Evolutionary conservation across 2,797 vertebrate genomes (phyloP), one percentile per base, ranked within the genome.

Genomic region (Sylvia borin): DNA sequence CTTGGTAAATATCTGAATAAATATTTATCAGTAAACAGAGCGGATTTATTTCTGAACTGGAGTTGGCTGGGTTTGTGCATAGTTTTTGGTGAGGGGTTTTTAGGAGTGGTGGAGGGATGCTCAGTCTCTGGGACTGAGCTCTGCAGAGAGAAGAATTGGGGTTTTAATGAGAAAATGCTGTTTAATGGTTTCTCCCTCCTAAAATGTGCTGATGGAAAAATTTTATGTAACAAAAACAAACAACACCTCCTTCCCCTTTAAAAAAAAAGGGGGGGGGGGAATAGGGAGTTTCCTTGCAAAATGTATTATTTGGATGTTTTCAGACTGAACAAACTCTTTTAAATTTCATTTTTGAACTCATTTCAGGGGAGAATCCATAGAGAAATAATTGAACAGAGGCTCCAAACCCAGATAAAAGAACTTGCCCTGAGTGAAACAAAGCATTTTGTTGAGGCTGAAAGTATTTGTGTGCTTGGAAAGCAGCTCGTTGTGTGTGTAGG

Each of bases 11-110:
- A 80, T 25, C 53, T 77, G 79, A 48, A 93, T 87, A 95, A 95
- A 95, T 95, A 85, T 95, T 96, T 95, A 93, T 36, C 90, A 70
- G 86, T 95, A 95, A 95, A 94, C 92, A 96, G 73, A 76, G 60
- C 29, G 50, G 72, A 48, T 90, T 71, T 72, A 64, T 91, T 90
- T 74, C 65, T 77, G 13, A n/a, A 58, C 13, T 32, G 54, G 31
- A 65, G 55, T 60, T 87, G 94, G 93, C 88, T 66, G 54, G 2
- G 1, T 70, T 62, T 66, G 31, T 26, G 48, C 88, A 36, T 76
- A 90, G 85, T 60, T 97, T 47, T 90, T 0, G 0, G 16, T 12
- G 29, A 75, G 47, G 77, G 64, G 58, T 8, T 91, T 90, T 90
- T 62, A 8, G 77, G 64, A 73, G 60, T 8, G 4, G 7, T 53